phyloP scores from a whole-genome alignment of 2,888 invertebrate species.

The Latheticus oryzae region DNA sequence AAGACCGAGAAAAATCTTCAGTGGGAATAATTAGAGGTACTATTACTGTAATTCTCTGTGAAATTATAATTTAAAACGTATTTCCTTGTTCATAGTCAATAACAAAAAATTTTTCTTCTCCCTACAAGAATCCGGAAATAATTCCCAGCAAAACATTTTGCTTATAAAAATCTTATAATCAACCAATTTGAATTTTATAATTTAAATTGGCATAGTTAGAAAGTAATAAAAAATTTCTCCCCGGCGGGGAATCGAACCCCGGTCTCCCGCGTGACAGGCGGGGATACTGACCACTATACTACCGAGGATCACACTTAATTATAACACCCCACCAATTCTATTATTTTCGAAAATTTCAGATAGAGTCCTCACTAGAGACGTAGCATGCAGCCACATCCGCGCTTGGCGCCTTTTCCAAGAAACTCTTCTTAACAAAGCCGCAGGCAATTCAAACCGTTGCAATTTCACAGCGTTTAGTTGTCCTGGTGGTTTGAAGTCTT shows the following conservation, averaged over 20 bases:
- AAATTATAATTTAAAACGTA: too few species aligned
- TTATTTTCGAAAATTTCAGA: slow-evolving; percentile 45
- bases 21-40: too few species aligned
- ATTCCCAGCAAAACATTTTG: too few species aligned
- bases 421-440: slow-evolving; percentile 63
- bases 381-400: slow-evolving; percentile 71
- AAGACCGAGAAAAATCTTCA: too few species aligned
- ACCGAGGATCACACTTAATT: slow-evolving; percentile 19
- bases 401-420: slow-evolving; percentile 70
- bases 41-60: too few species aligned
- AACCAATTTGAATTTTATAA: too few species aligned
- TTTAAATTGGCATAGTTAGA: too few species aligned
- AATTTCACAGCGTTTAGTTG: slow-evolving; percentile 70
- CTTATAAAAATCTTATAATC: too few species aligned
- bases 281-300: slow-evolving; percentile 31
- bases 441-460: slow-evolving; percentile 58
- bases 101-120: too few species aligned
- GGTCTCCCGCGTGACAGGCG: slow-evolving; percentile 23
- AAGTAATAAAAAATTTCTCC: slow-evolving; percentile 24
- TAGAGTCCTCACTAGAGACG: slow-evolving; percentile 58
- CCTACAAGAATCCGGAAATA: too few species aligned
- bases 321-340: background rate
- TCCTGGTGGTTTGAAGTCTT: slow-evolving; percentile 66
- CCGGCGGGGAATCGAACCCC: slow-evolving; percentile 33
- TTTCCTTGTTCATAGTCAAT: too few species aligned